Base-by-base conservation (phyloP, 2,888 invertebrate species). In the Cordilura impudica region DNA sequence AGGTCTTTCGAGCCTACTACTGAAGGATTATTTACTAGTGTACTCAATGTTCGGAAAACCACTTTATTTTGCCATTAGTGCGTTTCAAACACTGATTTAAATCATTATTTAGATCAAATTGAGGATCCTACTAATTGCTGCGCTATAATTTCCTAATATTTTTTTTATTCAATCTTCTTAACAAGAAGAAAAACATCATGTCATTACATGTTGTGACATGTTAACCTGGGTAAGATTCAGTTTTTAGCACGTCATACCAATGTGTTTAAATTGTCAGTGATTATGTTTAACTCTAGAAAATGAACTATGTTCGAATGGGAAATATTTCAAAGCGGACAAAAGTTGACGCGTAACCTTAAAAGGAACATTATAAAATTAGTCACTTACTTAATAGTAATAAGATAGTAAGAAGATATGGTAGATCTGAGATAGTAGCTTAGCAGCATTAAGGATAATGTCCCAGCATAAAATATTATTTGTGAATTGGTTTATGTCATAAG, bases 211-310 rank as follows among this genome's bases (percentile, higher is more conserved):
- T 19, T 67, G 79, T 75, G 61, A 75, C 71, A 74, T 53, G 54
- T 56, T 65, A 61, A 53, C 61, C 26, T 67, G 61, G 31, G 23
- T 3, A 26, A 58, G 8, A 35, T 63, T n/a, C 3, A 39, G n/a
- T 39, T 58, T n/a, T 76, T 70, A 70, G 70, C 75, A 76, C 75
- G 63, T 76, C 75, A 76, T 76, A 76, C 75, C 69, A 56, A 76
- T 31, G 75, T 75, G 75, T 75, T 75, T 75, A 75, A 75, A 75
- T 76, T 70, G 53, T 72, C 79, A 72, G 51, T 79, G 79, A 72
- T 79, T 75, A 79, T 79, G 79, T 79, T 79, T 75, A 79, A 72
- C 71, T 75, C 71, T 66, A 63, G 63, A 79, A 79, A 79, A 75
- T 75, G 49, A 75, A 71, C 71, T 74, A 51, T 60, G 74, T 56